Evolutionary conservation across 2,113 vertebrate species (phyloP), one percentile per base, ranked within the genome.

Genomic region (Cyphomyrus plagiostoma): DNA sequence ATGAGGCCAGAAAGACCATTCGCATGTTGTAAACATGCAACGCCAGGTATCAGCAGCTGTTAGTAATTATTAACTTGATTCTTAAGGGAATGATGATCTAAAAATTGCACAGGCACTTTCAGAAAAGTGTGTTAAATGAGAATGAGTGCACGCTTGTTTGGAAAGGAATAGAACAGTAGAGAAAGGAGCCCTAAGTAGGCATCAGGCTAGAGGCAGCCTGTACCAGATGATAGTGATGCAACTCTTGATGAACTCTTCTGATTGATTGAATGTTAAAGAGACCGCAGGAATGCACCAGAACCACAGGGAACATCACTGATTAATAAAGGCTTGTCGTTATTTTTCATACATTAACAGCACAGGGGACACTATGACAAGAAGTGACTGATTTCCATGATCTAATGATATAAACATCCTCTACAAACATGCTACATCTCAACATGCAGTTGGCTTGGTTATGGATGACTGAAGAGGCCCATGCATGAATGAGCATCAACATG

Each of bases 271-370:
- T 77, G 89, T 90, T 92, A 91, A 90, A 90, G 88, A 89, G 48
- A 88, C 91, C 46, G 74, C 89, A 91, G 89, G 89, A 90, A 91
- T 92, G 89, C 89, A 84, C 87, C 74, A 19, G 26, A 84, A 30
- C 88, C 52, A 91, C 52, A 89, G 89, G 58, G 91, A 13, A 83
- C 77, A 88, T 87, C 80, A 85, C 23, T 90, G 90, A 89, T 89
- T 94, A 94, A 94, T 93, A 66, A 19, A 49, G 91, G 90, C 94
- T 94, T 95, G 93, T 94, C 93, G 30, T 74, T 84, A 82, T 56
- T 56, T 90, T 86, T 86, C 56, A 84, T 89, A 82, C 88, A 49
- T 26, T 62, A 19, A 88, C 90, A n/a, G 21, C 83, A 87, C 46
- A 87, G 84, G 53, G 82, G n/a, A 70, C 82, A 30, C 58, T 19